These are phyloP conservation scores for Pomatostomus ruficeps DNA, from an alignment of 2,113 vertebrate genomes.

Conservation along the genomic window DNA sequence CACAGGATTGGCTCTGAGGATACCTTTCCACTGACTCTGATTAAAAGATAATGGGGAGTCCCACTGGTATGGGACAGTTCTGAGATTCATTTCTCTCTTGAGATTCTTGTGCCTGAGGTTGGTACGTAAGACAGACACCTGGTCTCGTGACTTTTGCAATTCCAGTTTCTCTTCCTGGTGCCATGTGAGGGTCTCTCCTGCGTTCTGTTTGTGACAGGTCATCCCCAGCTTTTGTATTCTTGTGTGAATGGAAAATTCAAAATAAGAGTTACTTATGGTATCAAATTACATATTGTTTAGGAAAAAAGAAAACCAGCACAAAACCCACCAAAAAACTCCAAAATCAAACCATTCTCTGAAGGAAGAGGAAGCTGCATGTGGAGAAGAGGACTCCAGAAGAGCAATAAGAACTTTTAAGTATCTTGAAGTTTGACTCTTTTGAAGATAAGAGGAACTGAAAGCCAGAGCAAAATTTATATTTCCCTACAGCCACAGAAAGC, in stretches of 20 bases:
- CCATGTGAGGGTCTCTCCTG: background rate
- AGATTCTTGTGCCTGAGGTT: background rate
- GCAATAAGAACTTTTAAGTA: background rate
- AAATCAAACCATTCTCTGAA: background rate
- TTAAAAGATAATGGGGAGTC: background rate
- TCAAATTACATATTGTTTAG: background rate
- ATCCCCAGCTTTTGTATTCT: background rate
- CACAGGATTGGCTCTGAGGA: background rate
- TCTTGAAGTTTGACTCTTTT: background rate
- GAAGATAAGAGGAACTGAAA: background rate
- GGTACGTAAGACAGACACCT: background rate
- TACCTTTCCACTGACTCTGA: background rate
- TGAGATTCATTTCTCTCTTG: background rate
- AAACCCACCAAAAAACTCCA: background rate
- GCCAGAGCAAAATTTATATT: accelerated
- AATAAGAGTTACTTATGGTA: background rate
- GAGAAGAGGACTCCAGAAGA: background rate
- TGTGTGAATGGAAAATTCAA: background rate
- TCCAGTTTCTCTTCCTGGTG: background rate
- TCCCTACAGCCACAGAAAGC: background rate
- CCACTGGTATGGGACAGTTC: background rate
- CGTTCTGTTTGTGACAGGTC: background rate
- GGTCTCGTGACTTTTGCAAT: accelerated
- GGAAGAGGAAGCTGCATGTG: background rate
- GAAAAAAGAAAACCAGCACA: accelerated